Conservation (phyloP, 1,140 invertebrate genomes). For the Tetramorium alpestre region DNA sequence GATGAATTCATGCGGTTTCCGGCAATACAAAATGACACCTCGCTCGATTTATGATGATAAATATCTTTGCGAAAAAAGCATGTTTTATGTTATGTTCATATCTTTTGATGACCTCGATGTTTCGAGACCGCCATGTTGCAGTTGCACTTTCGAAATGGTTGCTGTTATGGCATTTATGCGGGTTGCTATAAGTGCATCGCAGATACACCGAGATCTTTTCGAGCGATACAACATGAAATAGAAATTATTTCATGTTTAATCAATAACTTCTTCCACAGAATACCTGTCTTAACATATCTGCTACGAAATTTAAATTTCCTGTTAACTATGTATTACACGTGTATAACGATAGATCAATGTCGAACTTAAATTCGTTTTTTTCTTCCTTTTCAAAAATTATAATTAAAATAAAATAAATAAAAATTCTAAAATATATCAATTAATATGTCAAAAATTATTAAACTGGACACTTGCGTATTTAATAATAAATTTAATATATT, state of each 20-base stretch:
- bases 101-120: conserved; percentile 22
- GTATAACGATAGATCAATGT: not conserved
- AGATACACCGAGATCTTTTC: not conserved
- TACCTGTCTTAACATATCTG: not conserved
- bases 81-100: conserved; percentile 37
- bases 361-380: not conserved
- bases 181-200: not conserved
- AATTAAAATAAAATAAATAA: not conserved
- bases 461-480: not conserved
- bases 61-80: not conserved
- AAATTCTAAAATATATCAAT: not conserved
- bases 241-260: not conserved
- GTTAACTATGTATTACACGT: not conserved
- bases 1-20: conserved; percentile 28
- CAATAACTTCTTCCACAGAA: not conserved
- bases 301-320: conserved; percentile 12
- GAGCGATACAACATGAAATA: not conserved
- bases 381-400: not conserved
- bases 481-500: not conserved
- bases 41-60: conserved; percentile 3
- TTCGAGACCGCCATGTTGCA: conserved; percentile 50
- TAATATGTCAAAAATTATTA: not conserved
- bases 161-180: conserved; percentile 19
- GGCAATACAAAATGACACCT: not conserved
- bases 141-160: conserved; percentile 38